Evolutionary conservation across 2,888 invertebrate species (phyloP), one percentile per base, ranked within the genome.

Genomic region (Orthosia cruda): DNA sequence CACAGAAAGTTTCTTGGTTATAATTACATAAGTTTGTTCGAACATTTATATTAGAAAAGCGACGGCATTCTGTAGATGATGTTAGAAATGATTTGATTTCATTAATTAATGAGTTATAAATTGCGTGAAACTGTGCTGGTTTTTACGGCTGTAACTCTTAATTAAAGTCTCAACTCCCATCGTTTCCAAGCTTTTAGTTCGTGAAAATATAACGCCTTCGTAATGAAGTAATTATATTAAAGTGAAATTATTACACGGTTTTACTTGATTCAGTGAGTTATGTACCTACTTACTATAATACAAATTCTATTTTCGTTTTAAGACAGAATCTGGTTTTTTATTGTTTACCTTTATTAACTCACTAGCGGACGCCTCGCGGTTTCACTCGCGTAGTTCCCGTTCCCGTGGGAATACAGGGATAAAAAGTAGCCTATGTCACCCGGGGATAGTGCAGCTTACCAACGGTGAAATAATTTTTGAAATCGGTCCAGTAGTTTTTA

Each of bases 81-180:
- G 32, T 68, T 71, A 5, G 16, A 58, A 81, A 70, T 73, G 12
- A 73, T 84, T 84, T 40, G 45, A 69, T 69, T 69, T 47, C 58
- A 20, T 55, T 55, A 84, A 49, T 80, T 64, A 70, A 74, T 64
- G 59, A 67, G 57, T 61, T 69, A 75, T 72, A 68, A 81, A 66
- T 83, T 67, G 49, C 59, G 45, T 52, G 45, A 54, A 68, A 64
- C 55, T 65, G 65, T 47, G 62, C 59, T 20, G 62, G 62, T 72
- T 83, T 62, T 83, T 70, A 67, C 32, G 55, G 61, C 40, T 71
- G 59, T 73, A 70, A 79, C 26, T 83, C 79, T 65, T 83, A 79
- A 84, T 84, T 83, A 80, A 83, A 83, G 69, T 67, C 54, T 58
- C 26, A 62, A 58, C 57, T 68, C 54, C 58, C 68, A 59, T 67